Conservation (phyloP, 2,888 invertebrate genomes). For the Acanthosoma haemorrhoidale region DNA sequence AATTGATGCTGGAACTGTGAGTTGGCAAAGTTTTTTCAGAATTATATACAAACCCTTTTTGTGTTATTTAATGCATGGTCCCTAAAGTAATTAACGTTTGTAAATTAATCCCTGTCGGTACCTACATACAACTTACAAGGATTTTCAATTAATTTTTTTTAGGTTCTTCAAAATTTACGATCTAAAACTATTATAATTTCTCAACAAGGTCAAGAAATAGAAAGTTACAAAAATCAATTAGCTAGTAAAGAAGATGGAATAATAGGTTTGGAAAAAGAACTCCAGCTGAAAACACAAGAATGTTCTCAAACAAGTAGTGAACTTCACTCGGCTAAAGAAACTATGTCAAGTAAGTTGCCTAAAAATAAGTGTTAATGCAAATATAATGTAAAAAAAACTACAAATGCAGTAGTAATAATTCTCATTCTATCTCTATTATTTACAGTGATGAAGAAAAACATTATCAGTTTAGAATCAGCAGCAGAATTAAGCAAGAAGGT, state of each 20-base stretch:
- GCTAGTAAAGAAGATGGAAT: background rate
- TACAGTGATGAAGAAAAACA: slow-evolving; percentile 17
- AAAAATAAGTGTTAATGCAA: no score
- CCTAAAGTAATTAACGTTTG: no score
- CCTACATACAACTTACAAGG: no score
- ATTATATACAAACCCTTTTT: no score
- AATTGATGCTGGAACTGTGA: no score
- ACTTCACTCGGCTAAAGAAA: slow-evolving; percentile 18
- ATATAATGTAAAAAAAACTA: no score
- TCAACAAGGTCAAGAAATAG: slow-evolving; percentile 33
- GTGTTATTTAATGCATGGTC: no score
- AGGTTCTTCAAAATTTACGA: slow-evolving; percentile 49
- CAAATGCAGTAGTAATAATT: no score
- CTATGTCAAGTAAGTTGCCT: slow-evolving; percentile 21
- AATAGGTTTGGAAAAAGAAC: slow-evolving; percentile 10
- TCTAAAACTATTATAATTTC: slow-evolving; percentile 40
- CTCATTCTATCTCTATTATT: no score
- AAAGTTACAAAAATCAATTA: slow-evolving; percentile 37
- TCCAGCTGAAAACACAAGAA: background rate
- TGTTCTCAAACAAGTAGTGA: background rate
- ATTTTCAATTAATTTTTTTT: slow-evolving; percentile 38
- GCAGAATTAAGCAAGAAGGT: slow-evolving; percentile 6
- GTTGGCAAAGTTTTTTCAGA: no score
- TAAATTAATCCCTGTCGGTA: no score
- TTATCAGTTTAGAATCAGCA: background rate